phyloP scores from a whole-genome alignment of 2,888 invertebrate genomes.

The Idaea aversata region DNA sequence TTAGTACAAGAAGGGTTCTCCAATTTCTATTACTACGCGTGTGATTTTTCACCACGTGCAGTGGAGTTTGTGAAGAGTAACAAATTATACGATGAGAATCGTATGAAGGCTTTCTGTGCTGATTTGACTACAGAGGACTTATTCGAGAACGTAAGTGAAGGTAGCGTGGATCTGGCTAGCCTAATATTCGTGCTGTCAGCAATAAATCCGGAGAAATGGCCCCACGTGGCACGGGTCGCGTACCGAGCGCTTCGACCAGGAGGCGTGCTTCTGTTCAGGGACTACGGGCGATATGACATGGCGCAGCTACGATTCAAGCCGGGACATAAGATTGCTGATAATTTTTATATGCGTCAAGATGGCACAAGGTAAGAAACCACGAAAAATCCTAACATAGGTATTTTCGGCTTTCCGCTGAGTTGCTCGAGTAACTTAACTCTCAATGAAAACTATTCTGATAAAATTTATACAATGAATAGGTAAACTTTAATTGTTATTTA shows the following conservation, averaged over 20 bases:
- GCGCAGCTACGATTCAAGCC: conserved; percentile 96
- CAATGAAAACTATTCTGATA: neutral
- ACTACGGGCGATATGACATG: conserved; percentile 98
- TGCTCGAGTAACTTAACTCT: neutral
- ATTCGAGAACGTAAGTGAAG: conserved; percentile 72
- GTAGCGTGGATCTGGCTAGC: conserved; percentile 88
- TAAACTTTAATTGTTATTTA: conserved; percentile 3
- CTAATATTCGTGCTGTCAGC: conserved; percentile 97
- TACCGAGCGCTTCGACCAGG: conserved; percentile 84
- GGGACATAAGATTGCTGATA: conserved; percentile 94
- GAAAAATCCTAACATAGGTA: neutral
- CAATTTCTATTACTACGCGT: conserved; percentile 87
- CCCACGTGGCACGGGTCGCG: conserved; percentile 82
- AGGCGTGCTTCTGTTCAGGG: conserved; percentile 92
- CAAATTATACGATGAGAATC: conserved; percentile 82
- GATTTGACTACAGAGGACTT: conserved; percentile 89
- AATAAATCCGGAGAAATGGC: conserved; percentile 92
- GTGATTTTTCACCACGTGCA: conserved; percentile 96
- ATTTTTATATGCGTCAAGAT: conserved; percentile 97
- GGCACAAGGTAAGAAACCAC: conserved; percentile 86
- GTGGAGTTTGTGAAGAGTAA: conserved; percentile 89
- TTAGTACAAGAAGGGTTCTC: conserved; percentile 87
- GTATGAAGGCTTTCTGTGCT: conserved; percentile 89
- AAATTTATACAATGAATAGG: neutral
- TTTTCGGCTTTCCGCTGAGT: neutral